These are phyloP conservation scores for Oreotrochilus melanogaster DNA, from an alignment of 2,113 vertebrate species.

Conservation along the genomic window DNA sequence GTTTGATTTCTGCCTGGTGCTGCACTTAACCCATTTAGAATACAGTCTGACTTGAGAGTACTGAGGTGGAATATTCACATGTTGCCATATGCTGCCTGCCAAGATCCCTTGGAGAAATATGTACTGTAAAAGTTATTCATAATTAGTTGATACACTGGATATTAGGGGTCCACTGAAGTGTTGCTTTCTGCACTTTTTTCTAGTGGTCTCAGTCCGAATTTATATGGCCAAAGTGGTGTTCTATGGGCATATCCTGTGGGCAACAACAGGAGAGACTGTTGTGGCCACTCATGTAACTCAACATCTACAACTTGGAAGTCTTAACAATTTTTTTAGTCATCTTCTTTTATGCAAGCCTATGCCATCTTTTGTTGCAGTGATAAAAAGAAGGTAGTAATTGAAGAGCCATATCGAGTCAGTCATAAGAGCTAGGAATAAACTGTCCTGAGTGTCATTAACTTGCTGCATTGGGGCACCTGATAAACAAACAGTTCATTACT, in stretches of 20 bases:
- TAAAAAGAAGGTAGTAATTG: neutral
- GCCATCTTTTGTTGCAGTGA: neutral
- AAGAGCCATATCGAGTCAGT: neutral
- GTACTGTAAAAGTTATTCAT: neutral
- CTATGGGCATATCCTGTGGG: accelerated
- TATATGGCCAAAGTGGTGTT: neutral
- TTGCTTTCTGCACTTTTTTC: neutral
- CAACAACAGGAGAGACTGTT: neutral
- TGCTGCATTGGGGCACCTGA: neutral
- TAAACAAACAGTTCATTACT: accelerated
- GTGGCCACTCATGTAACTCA: neutral
- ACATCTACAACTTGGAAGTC: neutral
- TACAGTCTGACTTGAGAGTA: neutral
- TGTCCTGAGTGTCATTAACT: neutral
- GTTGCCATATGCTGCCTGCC: accelerated
- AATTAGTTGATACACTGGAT: neutral
- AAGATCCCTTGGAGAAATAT: neutral
- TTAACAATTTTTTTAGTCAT: neutral
- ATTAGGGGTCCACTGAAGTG: neutral
- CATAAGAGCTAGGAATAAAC: neutral
- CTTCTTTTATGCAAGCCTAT: neutral
- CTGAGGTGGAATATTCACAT: accelerated
- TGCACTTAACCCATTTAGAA: neutral
- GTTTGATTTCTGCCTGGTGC: neutral
- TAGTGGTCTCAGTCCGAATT: neutral